Evolutionary conservation across 2,113 vertebrate genomes (phyloP).

Genomic region (Cyprinodon variegatus): DNA sequence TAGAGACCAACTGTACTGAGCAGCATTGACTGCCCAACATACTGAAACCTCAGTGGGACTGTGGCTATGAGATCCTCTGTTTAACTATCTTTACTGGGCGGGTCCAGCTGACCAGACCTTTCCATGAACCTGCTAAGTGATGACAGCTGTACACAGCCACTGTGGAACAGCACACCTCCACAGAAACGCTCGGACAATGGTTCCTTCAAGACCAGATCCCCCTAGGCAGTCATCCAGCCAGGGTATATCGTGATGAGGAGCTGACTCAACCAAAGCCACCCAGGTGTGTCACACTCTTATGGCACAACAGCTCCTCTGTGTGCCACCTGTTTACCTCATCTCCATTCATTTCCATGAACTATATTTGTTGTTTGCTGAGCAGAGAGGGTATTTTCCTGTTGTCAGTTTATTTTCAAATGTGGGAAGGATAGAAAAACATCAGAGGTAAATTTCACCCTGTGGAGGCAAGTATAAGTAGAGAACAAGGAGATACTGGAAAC

Average conservation of each 20-base stretch:
- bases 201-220: constrained; percentile 51
- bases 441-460: constrained; percentile 9
- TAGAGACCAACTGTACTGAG: neutral
- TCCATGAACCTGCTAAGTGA: constrained; percentile 61
- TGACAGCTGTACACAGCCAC: constrained; percentile 50
- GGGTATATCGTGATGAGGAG: constrained; percentile 35
- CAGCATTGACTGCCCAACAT: neutral
- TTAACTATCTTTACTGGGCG: constrained; percentile 38
- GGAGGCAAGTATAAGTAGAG: neutral
- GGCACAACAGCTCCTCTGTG: constrained; percentile 54
- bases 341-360: constrained; percentile 41
- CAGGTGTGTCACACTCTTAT: constrained; percentile 46
- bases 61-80: constrained; percentile 15
- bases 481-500: neutral
- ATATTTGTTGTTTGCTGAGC: constrained; percentile 50
- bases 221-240: constrained; percentile 43
- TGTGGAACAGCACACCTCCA: constrained; percentile 39
- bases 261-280: constrained; percentile 61
- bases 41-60: constrained; percentile 28
- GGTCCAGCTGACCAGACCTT: constrained; percentile 60
- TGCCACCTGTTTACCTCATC: constrained; percentile 63
- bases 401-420: constrained; percentile 41
- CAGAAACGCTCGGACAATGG: constrained; percentile 44
- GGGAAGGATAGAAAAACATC: constrained; percentile 42
- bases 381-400: constrained; percentile 54